Conservation (phyloP, 2,113 vertebrate species). For the Planiliza haematocheilus region DNA sequence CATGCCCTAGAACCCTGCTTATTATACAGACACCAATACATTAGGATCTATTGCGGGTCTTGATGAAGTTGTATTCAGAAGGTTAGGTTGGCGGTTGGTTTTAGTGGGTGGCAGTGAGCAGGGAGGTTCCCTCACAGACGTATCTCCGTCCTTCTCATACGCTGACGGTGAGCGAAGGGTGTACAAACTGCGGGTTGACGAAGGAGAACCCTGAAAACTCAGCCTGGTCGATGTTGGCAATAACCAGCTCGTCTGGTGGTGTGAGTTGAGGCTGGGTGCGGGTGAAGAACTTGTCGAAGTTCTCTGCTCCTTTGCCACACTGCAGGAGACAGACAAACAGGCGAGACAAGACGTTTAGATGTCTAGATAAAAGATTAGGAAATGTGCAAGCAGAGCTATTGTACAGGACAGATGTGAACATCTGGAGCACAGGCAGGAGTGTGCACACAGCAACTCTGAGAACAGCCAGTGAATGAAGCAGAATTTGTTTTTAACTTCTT, state of each 20-base stretch:
- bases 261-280: constrained; percentile 95
- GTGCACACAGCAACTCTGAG: background rate
- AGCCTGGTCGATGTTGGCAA: constrained; percentile 96
- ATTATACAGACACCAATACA: constrained; percentile 50
- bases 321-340: constrained; percentile 67
- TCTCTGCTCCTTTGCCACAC: constrained; percentile 96
- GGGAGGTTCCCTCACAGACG: constrained; percentile 31
- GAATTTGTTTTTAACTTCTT: constrained; percentile 9
- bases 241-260: constrained; percentile 95
- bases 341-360: background rate
- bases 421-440: background rate
- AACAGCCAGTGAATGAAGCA: constrained; percentile 5
- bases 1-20: constrained; percentile 46
- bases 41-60: constrained; percentile 35
- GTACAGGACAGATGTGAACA: constrained; percentile 9
- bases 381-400: background rate
- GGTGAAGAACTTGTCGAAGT: constrained; percentile 99
- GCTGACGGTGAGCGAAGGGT: constrained; percentile 81
- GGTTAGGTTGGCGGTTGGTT: constrained; percentile 40
- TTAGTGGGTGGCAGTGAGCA: constrained; percentile 45
- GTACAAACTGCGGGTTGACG: constrained; percentile 92
- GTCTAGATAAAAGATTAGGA: background rate
- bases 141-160: constrained; percentile 79
- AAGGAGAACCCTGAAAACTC: constrained; percentile 98
- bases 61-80: constrained; percentile 51